Percentiles rank a stretch among this genome's conserved stretches.
Evolutionary conservation across 1,140 invertebrate species (phyloP).

Genomic region (Pseudomyrmex pallidus): DNA sequence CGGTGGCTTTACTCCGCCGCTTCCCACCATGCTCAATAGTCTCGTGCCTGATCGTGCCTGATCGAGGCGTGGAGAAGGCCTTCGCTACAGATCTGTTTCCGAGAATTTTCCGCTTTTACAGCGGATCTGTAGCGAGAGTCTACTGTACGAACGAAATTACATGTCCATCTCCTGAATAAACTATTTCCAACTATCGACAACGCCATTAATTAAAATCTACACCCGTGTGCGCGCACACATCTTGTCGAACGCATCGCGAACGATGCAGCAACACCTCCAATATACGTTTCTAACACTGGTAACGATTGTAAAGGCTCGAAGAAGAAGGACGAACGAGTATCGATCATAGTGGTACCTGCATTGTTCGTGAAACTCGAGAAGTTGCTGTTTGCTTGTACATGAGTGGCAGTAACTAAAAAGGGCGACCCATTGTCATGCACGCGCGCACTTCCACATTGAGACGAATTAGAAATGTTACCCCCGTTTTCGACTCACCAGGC

Average conservation of each 20-base stretch:
- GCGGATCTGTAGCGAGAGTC: too few species aligned
- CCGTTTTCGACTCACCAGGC: constrained; percentile 15
- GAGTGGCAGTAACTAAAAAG: constrained; percentile 14
- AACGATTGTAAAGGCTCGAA: constrained; percentile 26
- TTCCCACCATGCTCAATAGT: too few species aligned
- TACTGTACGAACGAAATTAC: too few species aligned
- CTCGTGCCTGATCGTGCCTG: too few species aligned
- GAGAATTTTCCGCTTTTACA: too few species aligned
- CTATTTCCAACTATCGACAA: not conserved
- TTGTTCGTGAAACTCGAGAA: constrained; percentile 51
- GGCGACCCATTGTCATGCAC: constrained; percentile 27
- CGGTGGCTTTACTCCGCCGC: too few species aligned
- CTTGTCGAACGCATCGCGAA: not conserved
- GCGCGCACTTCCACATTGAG: not conserved
- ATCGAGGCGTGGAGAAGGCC: too few species aligned
- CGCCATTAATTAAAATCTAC: constrained; percentile 44
- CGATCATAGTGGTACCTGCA: constrained; percentile 52
- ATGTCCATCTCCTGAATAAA: not conserved
- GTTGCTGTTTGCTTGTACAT: constrained; percentile 43
- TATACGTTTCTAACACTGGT: not conserved
- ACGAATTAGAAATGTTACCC: constrained; percentile 27
- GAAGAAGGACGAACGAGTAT: constrained; percentile 47
- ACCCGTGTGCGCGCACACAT: too few species aligned
- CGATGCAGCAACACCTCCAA: not conserved
- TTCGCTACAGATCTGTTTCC: too few species aligned